Conservation (phyloP, 2,888 invertebrate species). For the Sicus ferrugineus region DNA sequence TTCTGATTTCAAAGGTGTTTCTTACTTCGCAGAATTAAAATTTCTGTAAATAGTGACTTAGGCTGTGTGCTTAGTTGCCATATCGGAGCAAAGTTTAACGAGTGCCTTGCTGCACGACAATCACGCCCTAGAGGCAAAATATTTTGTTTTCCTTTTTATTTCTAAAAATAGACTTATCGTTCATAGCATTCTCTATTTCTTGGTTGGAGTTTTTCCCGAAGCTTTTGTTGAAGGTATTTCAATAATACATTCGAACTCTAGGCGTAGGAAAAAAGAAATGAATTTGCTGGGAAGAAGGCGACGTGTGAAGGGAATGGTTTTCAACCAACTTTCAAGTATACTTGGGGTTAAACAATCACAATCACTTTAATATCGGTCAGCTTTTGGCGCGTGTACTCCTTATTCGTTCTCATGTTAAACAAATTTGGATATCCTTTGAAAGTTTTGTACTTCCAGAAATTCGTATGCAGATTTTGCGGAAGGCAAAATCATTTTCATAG, state of each 20-base stretch:
- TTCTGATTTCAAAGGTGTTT: too few species aligned
- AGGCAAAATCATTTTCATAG: not conserved
- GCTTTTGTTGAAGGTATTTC: not conserved
- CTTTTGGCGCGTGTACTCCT: not conserved
- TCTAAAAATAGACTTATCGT: constrained; percentile 21
- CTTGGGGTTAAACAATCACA: too few species aligned
- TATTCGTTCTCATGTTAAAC: not conserved
- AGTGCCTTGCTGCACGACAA: constrained; percentile 18
- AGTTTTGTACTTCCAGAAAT: constrained; percentile 3
- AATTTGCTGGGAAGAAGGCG: not conserved
- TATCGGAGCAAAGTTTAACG: constrained; percentile 18
- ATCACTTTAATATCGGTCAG: constrained; percentile 1
- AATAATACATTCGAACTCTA: not conserved
- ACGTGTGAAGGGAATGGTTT: too few species aligned
- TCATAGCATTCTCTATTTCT: constrained; percentile 16
- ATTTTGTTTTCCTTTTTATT: not conserved
- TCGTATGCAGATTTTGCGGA: constrained; percentile 11
- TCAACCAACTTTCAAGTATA: too few species aligned
- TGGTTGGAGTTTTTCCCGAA: constrained; percentile 3
- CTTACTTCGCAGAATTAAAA: too few species aligned
- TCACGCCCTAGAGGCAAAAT: constrained; percentile 17
- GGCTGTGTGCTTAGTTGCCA: not conserved
- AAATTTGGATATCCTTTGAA: not conserved
- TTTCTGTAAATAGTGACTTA: not conserved
- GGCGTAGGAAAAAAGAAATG: not conserved